Percentiles rank a stretch among this genome's conserved stretches.
These are phyloP conservation scores for Sapayoa aenigma DNA, from an alignment of 2,113 vertebrate genomes.

Conservation along the genomic window DNA sequence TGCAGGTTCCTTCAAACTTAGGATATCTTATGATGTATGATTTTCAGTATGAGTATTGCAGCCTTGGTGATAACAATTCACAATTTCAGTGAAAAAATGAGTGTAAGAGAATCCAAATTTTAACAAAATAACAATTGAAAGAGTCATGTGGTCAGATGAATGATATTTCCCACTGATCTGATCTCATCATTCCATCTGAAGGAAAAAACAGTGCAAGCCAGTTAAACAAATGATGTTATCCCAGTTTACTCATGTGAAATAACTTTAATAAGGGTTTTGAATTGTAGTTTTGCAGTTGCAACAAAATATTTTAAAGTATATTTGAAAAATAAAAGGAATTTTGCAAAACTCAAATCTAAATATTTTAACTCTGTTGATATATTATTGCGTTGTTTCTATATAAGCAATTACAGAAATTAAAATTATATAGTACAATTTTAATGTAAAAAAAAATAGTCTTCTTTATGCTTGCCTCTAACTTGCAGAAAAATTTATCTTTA, in stretches of 20 bases:
- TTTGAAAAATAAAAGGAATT: neutral
- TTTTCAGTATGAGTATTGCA: slow-evolving; percentile 14
- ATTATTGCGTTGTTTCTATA: neutral
- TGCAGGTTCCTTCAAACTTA: neutral
- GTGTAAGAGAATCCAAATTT: neutral
- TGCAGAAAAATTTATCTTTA: slow-evolving; percentile 16
- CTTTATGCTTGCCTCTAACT: neutral
- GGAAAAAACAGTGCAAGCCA: neutral
- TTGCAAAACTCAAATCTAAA: neutral
- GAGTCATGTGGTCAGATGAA: fast-evolving
- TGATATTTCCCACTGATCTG: neutral
- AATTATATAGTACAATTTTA: neutral
- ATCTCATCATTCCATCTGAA: neutral
- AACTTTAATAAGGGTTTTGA: neutral
- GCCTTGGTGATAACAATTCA: neutral
- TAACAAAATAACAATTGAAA: neutral
- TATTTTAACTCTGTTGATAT: neutral
- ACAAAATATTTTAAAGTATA: neutral
- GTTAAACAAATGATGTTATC: neutral
- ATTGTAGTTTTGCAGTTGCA: neutral
- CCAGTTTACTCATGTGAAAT: neutral
- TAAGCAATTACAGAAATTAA: neutral
- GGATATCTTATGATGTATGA: neutral
- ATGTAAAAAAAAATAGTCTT: slow-evolving; percentile 23
- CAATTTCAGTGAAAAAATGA: neutral